A percentile compares a stretch with the other conserved stretches of the same genome.
These are phyloP conservation scores for Electrophaes corylata DNA, from an alignment of 2,888 invertebrate species.

Conservation along the genomic window DNA sequence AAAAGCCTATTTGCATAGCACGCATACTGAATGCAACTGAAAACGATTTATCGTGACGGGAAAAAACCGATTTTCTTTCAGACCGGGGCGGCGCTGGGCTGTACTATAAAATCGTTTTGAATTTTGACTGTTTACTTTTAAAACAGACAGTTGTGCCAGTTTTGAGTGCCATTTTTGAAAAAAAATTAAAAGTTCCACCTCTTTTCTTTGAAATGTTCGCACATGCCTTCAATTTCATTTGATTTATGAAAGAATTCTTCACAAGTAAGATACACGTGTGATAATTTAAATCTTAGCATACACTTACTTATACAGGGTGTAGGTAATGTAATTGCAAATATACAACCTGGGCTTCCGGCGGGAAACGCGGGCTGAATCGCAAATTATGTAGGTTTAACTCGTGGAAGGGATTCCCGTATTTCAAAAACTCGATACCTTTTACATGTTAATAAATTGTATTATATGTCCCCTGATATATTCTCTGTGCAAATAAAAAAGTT, in stretches of 20 bases:
- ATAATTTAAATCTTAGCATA: constrained; percentile 53
- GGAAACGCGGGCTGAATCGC: constrained; percentile 49
- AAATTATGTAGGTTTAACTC: constrained; percentile 44
- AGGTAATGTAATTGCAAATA: constrained; percentile 67
- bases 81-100: too few species aligned
- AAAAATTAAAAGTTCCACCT: too few species aligned
- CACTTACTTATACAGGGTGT: constrained; percentile 34
- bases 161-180: background rate
- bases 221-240: background rate
- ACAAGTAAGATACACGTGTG: constrained; percentile 38
- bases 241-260: constrained; percentile 7
- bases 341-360: constrained; percentile 47
- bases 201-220: background rate
- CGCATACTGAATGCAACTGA: background rate
- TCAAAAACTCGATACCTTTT: constrained; percentile 35
- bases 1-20: background rate
- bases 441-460: constrained; percentile 32
- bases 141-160: too few species aligned
- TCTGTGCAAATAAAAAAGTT: constrained; percentile 19
- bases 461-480: constrained; percentile 26
- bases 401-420: constrained; percentile 34
- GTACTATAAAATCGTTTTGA: background rate
- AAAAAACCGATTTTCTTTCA: background rate
- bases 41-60: background rate
- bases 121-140: constrained; percentile 1